These are phyloP conservation scores for Centruroides sculpturatus DNA, from an alignment of 1,140 invertebrate species.

Conservation along the genomic window DNA sequence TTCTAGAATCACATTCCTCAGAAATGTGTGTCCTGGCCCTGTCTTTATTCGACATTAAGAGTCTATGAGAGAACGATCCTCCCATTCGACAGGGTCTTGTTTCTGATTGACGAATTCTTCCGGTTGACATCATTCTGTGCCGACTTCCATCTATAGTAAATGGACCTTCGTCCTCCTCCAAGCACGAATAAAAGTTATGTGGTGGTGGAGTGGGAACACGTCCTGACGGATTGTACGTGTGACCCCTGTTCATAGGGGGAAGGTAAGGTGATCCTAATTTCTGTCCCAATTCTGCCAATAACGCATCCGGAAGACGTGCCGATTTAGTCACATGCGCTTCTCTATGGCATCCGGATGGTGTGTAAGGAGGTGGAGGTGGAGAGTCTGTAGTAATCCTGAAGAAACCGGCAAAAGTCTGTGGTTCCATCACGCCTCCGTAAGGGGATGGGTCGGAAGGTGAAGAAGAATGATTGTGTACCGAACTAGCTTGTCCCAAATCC, in stretches of 20 bases:
- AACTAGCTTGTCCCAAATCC: too few relatives aligned
- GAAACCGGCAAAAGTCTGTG: neutral
- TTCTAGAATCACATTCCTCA: too few relatives aligned
- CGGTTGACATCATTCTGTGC: too few relatives aligned
- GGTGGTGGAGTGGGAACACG: constrained; percentile 9
- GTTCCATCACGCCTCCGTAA: constrained; percentile 3
- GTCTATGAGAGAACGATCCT: too few relatives aligned
- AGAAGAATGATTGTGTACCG: constrained; percentile 3
- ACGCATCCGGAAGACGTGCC: constrained; percentile 6
- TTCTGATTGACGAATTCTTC: too few relatives aligned
- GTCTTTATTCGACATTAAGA: too few relatives aligned
- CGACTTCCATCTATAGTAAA: too few relatives aligned
- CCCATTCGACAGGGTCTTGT: too few relatives aligned
- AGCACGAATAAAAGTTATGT: constrained; percentile 14
- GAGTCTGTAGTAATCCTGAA: constrained; percentile 3
- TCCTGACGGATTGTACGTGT: neutral
- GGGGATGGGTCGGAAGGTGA: constrained; percentile 6
- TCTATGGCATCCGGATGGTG: neutral
- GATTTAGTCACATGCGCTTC: neutral
- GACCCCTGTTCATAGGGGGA: neutral
- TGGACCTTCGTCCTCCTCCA: constrained; percentile 8
- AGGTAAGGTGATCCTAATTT: neutral
- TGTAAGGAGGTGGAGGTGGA: constrained; percentile 8
- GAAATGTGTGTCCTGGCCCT: too few relatives aligned
- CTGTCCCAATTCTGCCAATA: constrained; percentile 6